Conservation (phyloP, 64 coral and sea anemone genomes). For the Pachyseris speciosa region DNA sequence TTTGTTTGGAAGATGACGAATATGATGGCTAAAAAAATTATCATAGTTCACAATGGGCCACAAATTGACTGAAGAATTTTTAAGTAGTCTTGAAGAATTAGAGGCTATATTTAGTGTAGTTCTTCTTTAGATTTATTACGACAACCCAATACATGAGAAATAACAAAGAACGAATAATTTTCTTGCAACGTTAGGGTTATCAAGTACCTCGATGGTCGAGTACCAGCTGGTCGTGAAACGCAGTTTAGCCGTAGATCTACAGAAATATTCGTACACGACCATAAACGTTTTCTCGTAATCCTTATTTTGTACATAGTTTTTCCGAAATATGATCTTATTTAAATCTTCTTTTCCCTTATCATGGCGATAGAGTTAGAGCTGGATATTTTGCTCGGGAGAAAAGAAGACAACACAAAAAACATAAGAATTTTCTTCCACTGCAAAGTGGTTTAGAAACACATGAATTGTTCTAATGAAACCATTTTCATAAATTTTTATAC, state of each 20-base stretch:
- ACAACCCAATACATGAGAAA: too few species aligned
- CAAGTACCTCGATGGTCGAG: too few species aligned
- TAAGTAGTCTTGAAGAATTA: background rate
- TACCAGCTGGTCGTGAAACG: too few species aligned
- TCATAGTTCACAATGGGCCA: background rate
- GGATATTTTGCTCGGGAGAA: background rate
- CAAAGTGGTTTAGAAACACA: background rate
- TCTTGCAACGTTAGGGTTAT: too few species aligned
- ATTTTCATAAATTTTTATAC: slow-evolving; percentile 15
- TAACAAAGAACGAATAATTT: too few species aligned
- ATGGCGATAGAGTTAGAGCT: background rate
- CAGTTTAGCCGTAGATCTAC: too few species aligned
- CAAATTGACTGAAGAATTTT: background rate
- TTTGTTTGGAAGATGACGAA: background rate
- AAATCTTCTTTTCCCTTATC: background rate
- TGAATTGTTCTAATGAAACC: background rate
- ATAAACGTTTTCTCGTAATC: background rate
- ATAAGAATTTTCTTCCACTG: background rate
- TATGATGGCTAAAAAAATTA: too few species aligned
- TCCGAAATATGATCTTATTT: background rate
- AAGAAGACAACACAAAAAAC: background rate
- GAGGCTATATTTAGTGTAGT: background rate
- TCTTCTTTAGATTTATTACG: too few species aligned
- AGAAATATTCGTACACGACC: too few species aligned
- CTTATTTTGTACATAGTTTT: background rate